Evolutionary conservation across 2,797 vertebrate species (phyloP).

Genomic region (Microtus agrestis): DNA sequence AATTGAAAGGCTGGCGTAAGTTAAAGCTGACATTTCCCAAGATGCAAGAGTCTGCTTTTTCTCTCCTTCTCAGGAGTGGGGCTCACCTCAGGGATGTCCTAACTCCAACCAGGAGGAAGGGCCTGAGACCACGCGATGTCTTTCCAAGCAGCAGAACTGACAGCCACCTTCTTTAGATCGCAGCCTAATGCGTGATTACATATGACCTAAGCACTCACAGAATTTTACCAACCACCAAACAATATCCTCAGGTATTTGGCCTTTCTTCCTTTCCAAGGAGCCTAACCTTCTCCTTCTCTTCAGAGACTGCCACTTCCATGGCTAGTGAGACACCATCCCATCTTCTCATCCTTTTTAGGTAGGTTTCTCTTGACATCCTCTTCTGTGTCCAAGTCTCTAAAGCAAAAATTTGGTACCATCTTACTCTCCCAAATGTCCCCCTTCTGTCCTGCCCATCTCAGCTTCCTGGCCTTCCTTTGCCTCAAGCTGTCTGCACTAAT

Average conservation of each 20-base stretch:
- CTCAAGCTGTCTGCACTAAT: background rate
- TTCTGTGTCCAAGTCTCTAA: background rate
- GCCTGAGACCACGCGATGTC: background rate
- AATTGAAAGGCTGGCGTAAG: background rate
- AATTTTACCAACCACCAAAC: background rate
- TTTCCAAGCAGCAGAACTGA: background rate
- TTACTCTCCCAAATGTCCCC: background rate
- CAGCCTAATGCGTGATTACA: background rate
- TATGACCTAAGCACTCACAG: background rate
- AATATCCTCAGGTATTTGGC: background rate
- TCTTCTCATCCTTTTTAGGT: background rate
- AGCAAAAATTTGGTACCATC: slow-evolving; percentile 32
- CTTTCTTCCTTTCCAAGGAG: background rate
- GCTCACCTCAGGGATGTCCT: background rate
- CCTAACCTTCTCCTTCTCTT: background rate
- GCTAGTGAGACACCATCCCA: background rate
- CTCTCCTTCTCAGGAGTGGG: background rate
- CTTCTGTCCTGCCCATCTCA: background rate
- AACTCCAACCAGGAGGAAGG: background rate
- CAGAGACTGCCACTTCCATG: background rate
- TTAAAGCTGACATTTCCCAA: background rate
- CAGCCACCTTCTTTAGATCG: background rate
- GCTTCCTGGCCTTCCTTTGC: background rate
- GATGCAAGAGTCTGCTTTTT: background rate
- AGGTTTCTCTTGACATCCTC: background rate